A percentile compares a stretch with the other conserved stretches of the same genome.
Evolutionary conservation across 2,888 invertebrate species (phyloP).

Genomic region (Orthosia incerta): DNA sequence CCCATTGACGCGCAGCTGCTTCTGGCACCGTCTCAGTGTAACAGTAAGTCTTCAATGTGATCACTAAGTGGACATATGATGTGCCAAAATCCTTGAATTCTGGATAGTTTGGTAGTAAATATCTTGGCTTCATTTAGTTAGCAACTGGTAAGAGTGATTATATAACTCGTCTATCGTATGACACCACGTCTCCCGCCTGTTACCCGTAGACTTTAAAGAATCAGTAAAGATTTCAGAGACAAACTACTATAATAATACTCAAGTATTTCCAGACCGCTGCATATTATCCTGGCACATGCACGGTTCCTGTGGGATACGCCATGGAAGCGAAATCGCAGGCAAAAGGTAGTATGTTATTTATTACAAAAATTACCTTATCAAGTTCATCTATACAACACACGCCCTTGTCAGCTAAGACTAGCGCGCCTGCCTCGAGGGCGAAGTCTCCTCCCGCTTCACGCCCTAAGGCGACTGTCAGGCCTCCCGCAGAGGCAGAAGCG

Average conservation of each 20-base stretch:
- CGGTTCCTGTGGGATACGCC: background rate
- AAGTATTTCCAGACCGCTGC: background rate
- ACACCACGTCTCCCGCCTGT: background rate
- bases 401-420: conserved; percentile 96
- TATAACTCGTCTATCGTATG: background rate
- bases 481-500: conserved; percentile 95
- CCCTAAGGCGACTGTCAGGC: conserved; percentile 94
- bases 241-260: background rate
- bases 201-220: background rate
- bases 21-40: too few relatives aligned
- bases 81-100: background rate
- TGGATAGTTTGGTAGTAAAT: background rate
- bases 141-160: background rate
- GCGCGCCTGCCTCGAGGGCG: conserved; percentile 96
- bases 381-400: conserved; percentile 99
- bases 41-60: too few relatives aligned
- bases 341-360: background rate
- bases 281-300: background rate
- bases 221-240: background rate
- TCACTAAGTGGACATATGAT: too few relatives aligned
- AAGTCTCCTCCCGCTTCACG: conserved; percentile 94
- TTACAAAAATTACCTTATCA: conserved; percentile 93
- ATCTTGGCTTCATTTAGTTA: background rate
- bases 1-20: too few relatives aligned
- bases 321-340: background rate